Evolutionary conservation across 2,113 vertebrate genomes (phyloP).

Genomic region (Daubentonia madagascariensis): DNA sequence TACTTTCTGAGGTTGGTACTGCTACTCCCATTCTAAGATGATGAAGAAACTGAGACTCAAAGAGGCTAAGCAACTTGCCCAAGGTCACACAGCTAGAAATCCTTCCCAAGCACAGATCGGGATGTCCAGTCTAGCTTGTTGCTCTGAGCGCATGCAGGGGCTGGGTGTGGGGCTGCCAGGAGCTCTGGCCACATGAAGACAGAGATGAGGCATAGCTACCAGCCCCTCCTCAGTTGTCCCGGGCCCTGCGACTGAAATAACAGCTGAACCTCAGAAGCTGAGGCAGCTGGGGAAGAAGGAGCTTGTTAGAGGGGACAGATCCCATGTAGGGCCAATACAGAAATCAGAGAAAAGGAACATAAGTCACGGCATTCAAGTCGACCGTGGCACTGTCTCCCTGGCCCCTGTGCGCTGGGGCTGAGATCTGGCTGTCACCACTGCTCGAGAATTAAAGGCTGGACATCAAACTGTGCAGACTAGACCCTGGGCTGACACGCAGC

Average conservation of each 20-base stretch:
- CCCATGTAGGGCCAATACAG: not conserved
- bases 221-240: not conserved
- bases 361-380: not conserved
- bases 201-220: not conserved
- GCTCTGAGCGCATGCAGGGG: conserved; percentile 9
- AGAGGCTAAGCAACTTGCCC: conserved; percentile 58
- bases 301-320: not conserved
- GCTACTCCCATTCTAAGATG: not conserved
- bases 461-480: not conserved
- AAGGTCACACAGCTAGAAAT: conserved; percentile 67
- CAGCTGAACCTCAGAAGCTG: not conserved
- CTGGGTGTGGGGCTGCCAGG: not conserved
- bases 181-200: not conserved
- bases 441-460: not conserved
- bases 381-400: not conserved
- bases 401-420: not conserved
- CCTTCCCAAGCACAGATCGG: not conserved
- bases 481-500: not conserved
- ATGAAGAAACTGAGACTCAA: conserved; percentile 59
- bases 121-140: not conserved
- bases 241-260: not conserved
- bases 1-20: not conserved
- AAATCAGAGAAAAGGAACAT: not conserved
- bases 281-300: not conserved
- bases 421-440: not conserved